phyloP scores from a whole-genome alignment of 2,797 vertebrate genomes.

The Heteromormyrus szaboi region DNA sequence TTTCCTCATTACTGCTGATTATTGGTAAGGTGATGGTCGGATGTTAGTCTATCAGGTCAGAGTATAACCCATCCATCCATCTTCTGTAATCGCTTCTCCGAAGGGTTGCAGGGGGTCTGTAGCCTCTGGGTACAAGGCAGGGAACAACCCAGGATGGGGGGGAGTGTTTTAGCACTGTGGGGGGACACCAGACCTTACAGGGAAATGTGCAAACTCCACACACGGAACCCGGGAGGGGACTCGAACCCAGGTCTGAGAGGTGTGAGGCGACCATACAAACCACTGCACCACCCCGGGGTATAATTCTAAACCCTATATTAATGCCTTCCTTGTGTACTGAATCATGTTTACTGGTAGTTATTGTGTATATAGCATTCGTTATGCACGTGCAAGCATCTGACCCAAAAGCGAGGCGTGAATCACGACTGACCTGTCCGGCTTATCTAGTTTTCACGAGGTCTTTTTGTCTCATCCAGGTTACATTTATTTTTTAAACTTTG shows the following conservation, averaged over 20 bases:
- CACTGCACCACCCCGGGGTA: not conserved
- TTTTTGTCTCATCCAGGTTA: not conserved
- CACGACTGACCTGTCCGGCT: not conserved
- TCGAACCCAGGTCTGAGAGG: not conserved
- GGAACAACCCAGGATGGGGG: too few relatives aligned
- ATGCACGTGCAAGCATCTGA: not conserved
- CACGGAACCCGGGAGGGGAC: too few relatives aligned
- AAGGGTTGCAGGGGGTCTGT: too few relatives aligned
- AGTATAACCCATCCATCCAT: not conserved
- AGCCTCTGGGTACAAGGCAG: too few relatives aligned
- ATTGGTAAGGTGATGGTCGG: not conserved
- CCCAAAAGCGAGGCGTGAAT: not conserved
- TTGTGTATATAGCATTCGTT: not conserved
- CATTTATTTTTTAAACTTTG: not conserved
- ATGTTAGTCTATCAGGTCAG: not conserved
- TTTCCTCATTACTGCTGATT: not conserved
- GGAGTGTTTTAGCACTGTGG: not conserved
- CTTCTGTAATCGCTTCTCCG: too few relatives aligned
- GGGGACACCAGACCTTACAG: not conserved
- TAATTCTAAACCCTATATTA: not conserved
- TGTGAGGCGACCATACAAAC: not conserved
- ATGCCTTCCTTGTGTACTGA: not conserved
- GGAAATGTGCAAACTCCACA: not conserved
- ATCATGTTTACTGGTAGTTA: not conserved
- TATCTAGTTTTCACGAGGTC: not conserved